A percentile compares a stretch with the other conserved stretches of the same genome.
These are phyloP conservation scores for Mythimna vitellina DNA, from an alignment of 2,888 invertebrate genomes.

Conservation along the genomic window DNA sequence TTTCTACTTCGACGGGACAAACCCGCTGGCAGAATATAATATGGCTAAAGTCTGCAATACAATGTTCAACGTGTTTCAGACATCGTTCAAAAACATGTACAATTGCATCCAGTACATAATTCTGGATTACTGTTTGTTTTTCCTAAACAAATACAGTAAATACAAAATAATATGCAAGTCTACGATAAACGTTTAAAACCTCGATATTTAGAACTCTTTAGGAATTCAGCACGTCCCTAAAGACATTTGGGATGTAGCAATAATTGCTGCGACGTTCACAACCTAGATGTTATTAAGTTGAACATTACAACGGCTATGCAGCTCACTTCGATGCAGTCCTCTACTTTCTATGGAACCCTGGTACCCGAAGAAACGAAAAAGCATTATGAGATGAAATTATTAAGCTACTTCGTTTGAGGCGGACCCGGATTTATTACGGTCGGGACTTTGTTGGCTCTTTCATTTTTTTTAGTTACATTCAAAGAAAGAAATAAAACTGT, in stretches of 20 bases:
- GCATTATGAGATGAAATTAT: slow-evolving; percentile 67
- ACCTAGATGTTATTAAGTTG: slow-evolving; percentile 79
- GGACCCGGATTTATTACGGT: slow-evolving; percentile 57
- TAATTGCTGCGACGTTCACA: slow-evolving; percentile 80
- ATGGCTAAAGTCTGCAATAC: too few relatives aligned
- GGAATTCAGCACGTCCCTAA: slow-evolving; percentile 63
- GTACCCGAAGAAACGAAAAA: slow-evolving; percentile 63
- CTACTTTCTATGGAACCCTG: slow-evolving; percentile 45
- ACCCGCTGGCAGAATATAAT: too few relatives aligned
- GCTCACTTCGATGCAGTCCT: slow-evolving; percentile 59
- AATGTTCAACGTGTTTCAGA: too few relatives aligned
- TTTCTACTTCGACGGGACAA: too few relatives aligned
- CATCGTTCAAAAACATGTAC: too few relatives aligned
- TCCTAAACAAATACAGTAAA: neutral
- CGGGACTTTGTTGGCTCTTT: slow-evolving; percentile 38
- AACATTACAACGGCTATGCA: slow-evolving; percentile 73
- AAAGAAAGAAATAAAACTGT: slow-evolving; percentile 32
- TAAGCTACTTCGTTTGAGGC: slow-evolving; percentile 64
- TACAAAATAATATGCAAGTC: neutral
- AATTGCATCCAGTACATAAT: too few relatives aligned
- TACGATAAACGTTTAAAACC: neutral
- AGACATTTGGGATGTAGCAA: slow-evolving; percentile 76
- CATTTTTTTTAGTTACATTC: slow-evolving; percentile 40
- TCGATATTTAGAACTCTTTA: slow-evolving; percentile 49
- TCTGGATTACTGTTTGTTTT: too few relatives aligned